Evolutionary conservation across 2,797 vertebrate species (phyloP).

Genomic region (Buphagus erythrorhynchus): DNA sequence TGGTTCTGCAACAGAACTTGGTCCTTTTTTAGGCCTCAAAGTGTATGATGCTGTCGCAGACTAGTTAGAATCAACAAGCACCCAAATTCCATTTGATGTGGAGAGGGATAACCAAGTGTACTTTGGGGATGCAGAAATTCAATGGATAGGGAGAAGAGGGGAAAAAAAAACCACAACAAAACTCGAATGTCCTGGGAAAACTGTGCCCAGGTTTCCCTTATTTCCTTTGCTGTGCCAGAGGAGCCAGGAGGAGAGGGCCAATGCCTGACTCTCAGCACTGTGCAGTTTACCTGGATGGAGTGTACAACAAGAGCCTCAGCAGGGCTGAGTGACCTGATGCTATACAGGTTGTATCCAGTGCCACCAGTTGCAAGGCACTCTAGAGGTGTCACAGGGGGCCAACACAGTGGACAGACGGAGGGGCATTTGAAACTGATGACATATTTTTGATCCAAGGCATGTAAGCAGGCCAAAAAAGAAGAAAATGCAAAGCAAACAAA

Average conservation of each 20-base stretch:
- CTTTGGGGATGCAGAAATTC: background rate
- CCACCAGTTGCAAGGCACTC: background rate
- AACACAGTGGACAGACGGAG: background rate
- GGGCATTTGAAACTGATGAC: background rate
- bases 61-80: background rate
- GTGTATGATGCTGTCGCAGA: fast-evolving
- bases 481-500: background rate
- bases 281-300: background rate
- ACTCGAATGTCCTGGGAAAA: background rate
- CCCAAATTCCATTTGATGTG: background rate
- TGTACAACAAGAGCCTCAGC: fast-evolving
- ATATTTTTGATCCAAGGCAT: background rate
- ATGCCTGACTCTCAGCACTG: background rate
- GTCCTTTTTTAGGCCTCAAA: background rate
- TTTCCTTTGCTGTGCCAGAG: fast-evolving
- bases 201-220: background rate
- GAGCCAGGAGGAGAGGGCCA: background rate
- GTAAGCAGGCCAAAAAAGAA: background rate
- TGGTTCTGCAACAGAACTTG: background rate
- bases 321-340: fast-evolving
- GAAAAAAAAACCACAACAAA: background rate
- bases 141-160: background rate
- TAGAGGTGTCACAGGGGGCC: background rate
- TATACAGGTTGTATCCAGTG: fast-evolving
- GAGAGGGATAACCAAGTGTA: background rate